A percentile compares a stretch with the other conserved stretches of the same genome.
phyloP scores from a whole-genome alignment of 30 jellyfish, hydroid and myxozoan species.

The Nemopilema nomurai region DNA sequence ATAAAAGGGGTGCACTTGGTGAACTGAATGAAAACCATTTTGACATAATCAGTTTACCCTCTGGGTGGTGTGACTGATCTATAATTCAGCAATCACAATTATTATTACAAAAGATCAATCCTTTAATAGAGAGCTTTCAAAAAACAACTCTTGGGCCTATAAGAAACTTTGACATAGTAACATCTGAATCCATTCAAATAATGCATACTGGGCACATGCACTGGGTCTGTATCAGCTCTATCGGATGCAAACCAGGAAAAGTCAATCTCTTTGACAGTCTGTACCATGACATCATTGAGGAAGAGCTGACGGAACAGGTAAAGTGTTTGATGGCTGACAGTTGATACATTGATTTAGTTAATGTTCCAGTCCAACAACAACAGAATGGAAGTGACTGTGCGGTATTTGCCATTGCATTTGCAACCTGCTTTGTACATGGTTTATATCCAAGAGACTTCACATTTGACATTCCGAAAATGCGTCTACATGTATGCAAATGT shows the following conservation, averaged over 20 bases:
- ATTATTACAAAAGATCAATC: slow-evolving; percentile 20
- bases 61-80: slow-evolving; percentile 45
- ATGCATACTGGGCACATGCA: slow-evolving; percentile 31
- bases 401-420: slow-evolving; percentile 59
- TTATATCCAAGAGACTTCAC: slow-evolving; percentile 14
- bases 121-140: slow-evolving; percentile 46
- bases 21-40: slow-evolving; percentile 25
- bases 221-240: slow-evolving; percentile 53
- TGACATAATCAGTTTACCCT: slow-evolving; percentile 28
- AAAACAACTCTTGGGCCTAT: slow-evolving; percentile 43
- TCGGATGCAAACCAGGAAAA: slow-evolving; percentile 23
- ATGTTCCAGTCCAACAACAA: slow-evolving; percentile 24
- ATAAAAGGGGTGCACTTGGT: slow-evolving; percentile 1
- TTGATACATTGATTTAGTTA: slow-evolving; percentile 6
- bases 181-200: slow-evolving; percentile 36
- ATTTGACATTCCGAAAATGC: slow-evolving; percentile 34
- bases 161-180: slow-evolving; percentile 26
- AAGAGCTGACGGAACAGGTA: slow-evolving; percentile 14
- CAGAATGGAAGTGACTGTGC: slow-evolving; percentile 49
- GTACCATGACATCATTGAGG: slow-evolving; percentile 20
- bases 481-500: slow-evolving; percentile 16
- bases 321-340: slow-evolving; percentile 25
- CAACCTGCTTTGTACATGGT: slow-evolving; percentile 23
- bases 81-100: slow-evolving; percentile 36
- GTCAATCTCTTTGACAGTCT: slow-evolving; percentile 43